phyloP scores from a whole-genome alignment of 2,797 vertebrate genomes.

The Pitangus sulphuratus region DNA sequence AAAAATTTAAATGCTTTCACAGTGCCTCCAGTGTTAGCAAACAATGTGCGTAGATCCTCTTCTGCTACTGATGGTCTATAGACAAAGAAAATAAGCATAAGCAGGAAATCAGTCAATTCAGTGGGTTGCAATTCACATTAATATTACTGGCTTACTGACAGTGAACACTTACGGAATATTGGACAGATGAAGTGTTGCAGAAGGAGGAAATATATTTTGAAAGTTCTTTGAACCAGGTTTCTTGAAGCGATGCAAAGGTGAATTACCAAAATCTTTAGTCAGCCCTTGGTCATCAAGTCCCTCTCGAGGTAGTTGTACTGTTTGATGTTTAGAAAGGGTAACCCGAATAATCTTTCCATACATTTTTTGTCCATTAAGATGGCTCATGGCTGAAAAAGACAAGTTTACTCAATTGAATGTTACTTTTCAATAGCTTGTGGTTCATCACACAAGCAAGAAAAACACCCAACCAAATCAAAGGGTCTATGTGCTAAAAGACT shows the following conservation, averaged over 20 bases:
- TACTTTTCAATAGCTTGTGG: not conserved
- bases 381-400: conserved; percentile 89
- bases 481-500: not conserved
- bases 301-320: conserved; percentile 94
- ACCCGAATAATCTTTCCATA: conserved; percentile 96
- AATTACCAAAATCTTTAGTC: conserved; percentile 96
- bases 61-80: conserved; percentile 91
- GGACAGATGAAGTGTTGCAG: conserved; percentile 94
- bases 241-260: conserved; percentile 96
- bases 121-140: not conserved
- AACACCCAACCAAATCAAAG: not conserved
- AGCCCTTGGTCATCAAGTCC: conserved; percentile 96
- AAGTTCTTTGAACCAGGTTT: conserved; percentile 98
- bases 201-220: conserved; percentile 97
- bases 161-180: conserved; percentile 91
- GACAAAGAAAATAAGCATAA: conserved; percentile 41
- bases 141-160: not conserved
- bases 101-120: not conserved
- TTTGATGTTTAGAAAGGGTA: conserved; percentile 95
- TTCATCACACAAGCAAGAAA: not conserved
- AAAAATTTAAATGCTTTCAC: conserved; percentile 99
- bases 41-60: conserved; percentile 92
- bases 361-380: conserved; percentile 98
- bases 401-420: not conserved
- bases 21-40: conserved; percentile 93